Evolutionary conservation across 1,140 invertebrate species (phyloP), one percentile per base, ranked within the genome.

Genomic region (honey bee (Apis mellifera)): DNA sequence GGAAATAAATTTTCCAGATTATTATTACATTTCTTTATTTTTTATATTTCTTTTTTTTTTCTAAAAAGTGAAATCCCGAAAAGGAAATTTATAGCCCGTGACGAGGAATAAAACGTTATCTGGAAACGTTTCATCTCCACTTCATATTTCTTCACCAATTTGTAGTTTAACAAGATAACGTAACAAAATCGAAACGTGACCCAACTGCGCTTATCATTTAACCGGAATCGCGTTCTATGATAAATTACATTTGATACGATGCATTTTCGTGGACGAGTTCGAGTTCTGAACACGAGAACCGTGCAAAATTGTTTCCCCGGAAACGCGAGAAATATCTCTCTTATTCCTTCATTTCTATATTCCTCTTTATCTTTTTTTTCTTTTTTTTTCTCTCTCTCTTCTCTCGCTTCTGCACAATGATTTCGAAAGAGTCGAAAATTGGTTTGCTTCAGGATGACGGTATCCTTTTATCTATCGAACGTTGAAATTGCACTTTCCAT

Each of bases 161-260:
- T 42, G 2, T 17, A 32, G 2, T 19, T 65, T 65, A 65, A 42
- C 64, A 9, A 42, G 17, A 48, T 66, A 48, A n/a, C 19, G 32
- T 21, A 65, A 59, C 57, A 21, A 19, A 65, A 65, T 17, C 13
- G 15, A 21, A 65, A 19, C 26, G 7, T 9, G 23, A 17, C 23
- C 2, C 32, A 19, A 5, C 15, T 66, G n/a, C 12, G n/a, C 12
- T 19, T 48, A 21, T 42, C 19, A 12, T 26, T 5, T 48, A 48
- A 15, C 11, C 17, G 9, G 19, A 23, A 32, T 54, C 13, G 9
- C 17, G 48, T 17, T 59, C 17, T 60, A 71, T 26, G 32, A 32
- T 55, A 70, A 81, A 86, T 86, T 71, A 86, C 76, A 86, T 85
- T 21, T 70, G 64, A 48, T 55, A 57, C 59, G 72, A 80, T 50